A percentile compares a stretch with the other conserved stretches of the same genome.
These are phyloP conservation scores for Anthoscopus minutus DNA, from an alignment of 2,113 vertebrate genomes.

Conservation along the genomic window DNA sequence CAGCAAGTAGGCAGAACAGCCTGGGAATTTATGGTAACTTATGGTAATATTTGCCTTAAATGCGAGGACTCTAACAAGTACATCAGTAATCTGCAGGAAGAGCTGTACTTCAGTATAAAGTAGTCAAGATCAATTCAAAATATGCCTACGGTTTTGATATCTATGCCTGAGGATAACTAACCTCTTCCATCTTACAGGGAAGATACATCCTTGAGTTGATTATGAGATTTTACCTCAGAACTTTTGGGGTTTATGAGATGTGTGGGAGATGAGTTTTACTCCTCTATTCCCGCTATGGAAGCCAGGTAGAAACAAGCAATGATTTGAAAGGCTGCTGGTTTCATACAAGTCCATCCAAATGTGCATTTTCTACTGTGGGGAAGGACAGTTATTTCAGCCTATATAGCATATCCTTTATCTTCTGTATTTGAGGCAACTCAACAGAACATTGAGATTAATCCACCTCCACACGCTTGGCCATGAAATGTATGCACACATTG, in stretches of 20 bases:
- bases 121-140: not conserved
- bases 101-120: not conserved
- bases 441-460: not conserved
- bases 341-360: not conserved
- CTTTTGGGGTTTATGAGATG: not conserved
- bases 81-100: not conserved
- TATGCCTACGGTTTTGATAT: not conserved
- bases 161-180: not conserved
- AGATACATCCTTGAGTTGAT: not conserved
- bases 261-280: not conserved
- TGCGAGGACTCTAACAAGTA: not conserved
- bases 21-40: not conserved
- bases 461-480: not conserved
- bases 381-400: not conserved
- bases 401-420: not conserved
- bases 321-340: not conserved
- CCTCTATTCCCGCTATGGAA: not conserved
- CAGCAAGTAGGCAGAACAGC: not conserved
- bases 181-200: not conserved
- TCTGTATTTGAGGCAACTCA: not conserved
- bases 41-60: not conserved
- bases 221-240: not conserved
- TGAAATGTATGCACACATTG: not conserved
- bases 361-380: not conserved
- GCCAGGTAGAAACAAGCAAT: not conserved